Conservation (phyloP, 37 sponge, comb jelly and placozoan species). For the Hexactinellida sp. region DNA sequence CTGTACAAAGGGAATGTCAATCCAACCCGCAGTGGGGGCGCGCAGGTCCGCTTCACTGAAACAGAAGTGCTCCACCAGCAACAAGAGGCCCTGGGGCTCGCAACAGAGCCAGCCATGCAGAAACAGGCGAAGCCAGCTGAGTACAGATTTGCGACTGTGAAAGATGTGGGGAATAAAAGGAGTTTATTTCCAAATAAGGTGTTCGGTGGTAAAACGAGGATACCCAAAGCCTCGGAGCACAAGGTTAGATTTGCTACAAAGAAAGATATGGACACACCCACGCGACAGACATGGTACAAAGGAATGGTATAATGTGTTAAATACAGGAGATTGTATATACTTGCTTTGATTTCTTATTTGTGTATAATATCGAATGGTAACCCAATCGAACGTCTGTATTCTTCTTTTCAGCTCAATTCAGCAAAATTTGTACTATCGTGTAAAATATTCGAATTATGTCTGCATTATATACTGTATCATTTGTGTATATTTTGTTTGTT, state of each 20-base stretch:
- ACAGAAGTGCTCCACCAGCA: conserved; percentile 6
- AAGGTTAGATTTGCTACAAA: neutral
- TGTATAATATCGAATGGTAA: no score
- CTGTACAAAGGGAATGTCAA: conserved; percentile 7
- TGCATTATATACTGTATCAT: no score
- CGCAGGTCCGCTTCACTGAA: neutral
- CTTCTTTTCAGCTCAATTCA: no score
- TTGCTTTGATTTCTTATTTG: no score
- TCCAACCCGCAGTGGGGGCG: conserved; percentile 7
- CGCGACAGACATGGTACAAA: no score
- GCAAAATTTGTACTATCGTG: no score
- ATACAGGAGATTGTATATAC: no score
- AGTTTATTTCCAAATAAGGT: neutral
- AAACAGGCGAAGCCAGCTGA: neutral
- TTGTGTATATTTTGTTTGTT: no score
- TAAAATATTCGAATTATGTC: no score
- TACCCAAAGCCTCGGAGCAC: neutral
- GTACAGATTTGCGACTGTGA: neutral
- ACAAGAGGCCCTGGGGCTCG: neutral
- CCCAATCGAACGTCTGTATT: no score
- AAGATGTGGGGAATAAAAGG: neutral
- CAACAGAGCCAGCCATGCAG: neutral
- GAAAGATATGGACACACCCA: neutral
- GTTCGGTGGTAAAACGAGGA: neutral
- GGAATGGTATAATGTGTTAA: no score